Evolutionary conservation across 1,140 invertebrate genomes (phyloP), one percentile per base, ranked within the genome.

Genomic region (Euura lappo): DNA sequence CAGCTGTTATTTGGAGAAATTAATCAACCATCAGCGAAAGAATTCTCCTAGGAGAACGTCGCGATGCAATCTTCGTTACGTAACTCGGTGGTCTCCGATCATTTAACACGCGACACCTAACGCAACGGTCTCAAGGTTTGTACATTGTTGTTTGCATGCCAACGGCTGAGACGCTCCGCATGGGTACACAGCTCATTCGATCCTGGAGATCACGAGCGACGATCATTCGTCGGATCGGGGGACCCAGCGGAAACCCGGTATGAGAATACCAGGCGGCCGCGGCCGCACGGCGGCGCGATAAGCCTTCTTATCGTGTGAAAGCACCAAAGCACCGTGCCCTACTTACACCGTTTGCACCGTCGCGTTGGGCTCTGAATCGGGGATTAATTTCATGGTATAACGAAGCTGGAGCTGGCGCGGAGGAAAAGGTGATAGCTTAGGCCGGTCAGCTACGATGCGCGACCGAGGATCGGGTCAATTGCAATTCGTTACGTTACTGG

Each of bases 251-350:
- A 60, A 60, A 60, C 51, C 3, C 3, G 8, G 3, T 4, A 28
- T 28, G 28, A 6, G 6, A 60, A 60, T 11, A 11, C 10, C 51
- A 60, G 51, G 6, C 3, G 51, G 13, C 51, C 51, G 8, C 8
- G 51, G 3, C 13, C 51, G 79, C 78, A 80, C 76, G 78, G 79
- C 83, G 80, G 79, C 83, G 80, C 82, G 84, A 86, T 86, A 86
- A 86, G 80, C 79, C 79, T 80, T 60, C 28, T 86, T 86, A 86
- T 86, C 85, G 84, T 86, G 84, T 86, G 85, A 86, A 86, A 86
- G 85, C 85, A 85, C 84, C 83, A 86, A 86, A 86, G 85, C 85
- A 84, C 84, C 83, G 82, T 86, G 85, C 84, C 85, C 85, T 86
- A 86, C 84, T 85, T 84, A 79, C 75, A 72, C 75, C 74, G 11